Evolutionary conservation across 2,113 vertebrate species (phyloP).

Genomic region (Microtus richardsoni): DNA sequence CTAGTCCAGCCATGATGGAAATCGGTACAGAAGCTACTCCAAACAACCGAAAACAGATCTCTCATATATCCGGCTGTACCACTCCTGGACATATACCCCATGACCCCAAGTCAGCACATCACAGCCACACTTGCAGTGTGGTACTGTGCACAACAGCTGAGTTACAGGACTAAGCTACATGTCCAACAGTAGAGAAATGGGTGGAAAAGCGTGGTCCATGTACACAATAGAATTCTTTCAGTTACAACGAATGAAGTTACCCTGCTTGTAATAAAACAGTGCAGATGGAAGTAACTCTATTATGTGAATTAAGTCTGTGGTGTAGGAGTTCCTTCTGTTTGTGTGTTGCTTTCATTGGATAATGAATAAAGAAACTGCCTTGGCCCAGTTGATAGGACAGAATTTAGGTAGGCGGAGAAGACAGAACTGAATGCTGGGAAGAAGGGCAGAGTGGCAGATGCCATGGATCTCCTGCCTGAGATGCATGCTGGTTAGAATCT

Average conservation of each 20-base stretch:
- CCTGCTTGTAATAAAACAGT: background rate
- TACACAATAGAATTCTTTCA: background rate
- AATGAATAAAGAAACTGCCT: too few relatives aligned
- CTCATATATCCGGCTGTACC: too few relatives aligned
- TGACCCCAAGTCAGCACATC: background rate
- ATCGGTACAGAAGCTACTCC: background rate
- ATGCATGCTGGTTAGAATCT: too few relatives aligned
- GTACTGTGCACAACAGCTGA: background rate
- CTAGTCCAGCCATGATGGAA: background rate
- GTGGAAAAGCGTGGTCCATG: background rate
- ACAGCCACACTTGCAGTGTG: too few relatives aligned
- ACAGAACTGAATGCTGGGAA: too few relatives aligned
- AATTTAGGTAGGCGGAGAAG: too few relatives aligned
- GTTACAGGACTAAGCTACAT: background rate
- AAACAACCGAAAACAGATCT: background rate
- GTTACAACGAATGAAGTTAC: background rate
- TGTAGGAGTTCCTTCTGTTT: too few relatives aligned
- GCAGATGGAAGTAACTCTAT: background rate
- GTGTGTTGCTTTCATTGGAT: too few relatives aligned
- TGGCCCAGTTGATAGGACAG: too few relatives aligned
- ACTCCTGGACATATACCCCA: background rate
- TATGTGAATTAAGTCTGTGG: background rate
- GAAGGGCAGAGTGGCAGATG: too few relatives aligned
- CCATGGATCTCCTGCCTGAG: too few relatives aligned
- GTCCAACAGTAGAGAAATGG: background rate